Base-by-base conservation (phyloP, 2,888 invertebrate species). In the Himalopsyche anomala region DNA sequence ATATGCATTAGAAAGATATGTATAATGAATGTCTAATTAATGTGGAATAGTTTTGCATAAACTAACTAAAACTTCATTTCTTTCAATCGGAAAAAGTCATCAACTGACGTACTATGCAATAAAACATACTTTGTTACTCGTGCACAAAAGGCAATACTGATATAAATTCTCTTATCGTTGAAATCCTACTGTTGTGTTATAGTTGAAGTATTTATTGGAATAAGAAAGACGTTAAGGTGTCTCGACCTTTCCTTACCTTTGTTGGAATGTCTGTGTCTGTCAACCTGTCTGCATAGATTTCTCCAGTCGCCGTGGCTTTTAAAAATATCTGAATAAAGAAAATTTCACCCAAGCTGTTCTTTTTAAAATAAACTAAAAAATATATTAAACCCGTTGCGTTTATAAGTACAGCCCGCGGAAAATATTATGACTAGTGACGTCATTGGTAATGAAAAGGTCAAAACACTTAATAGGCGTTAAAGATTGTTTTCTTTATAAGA, bases 181-280 rank as follows among this genome's bases (percentile, higher is more conserved):
- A 62, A 11, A 8, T 19, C 62, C 19, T 19, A 9, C 4, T 8
- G 62, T 28, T 19, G 28, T 62, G 62, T 19, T 62, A 62, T 62
- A 19, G 62, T 62, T 62, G 62, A 62, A 19, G 62, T 62, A 62
- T 62, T 62, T 62, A 62, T 62, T 62, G 62, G 28, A 62, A 19
- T 62, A 62, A 62, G 8, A 19, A 62, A 62, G 62, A 62, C 19
- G 19, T 9, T 11, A 28, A 62, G 62, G 62, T 62, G 19, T 62
- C 62, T 62, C 62, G 62, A 62, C 62, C 62, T 62, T 62, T 62
- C 62, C 19, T 28, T 62, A 19, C 62, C 62, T 62, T 62, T 62
- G 62, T 62, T 62, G 62, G 28, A 28, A 62, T 28, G 62, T 62
- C 62, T 62, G n/a, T 19, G 62, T n/a, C 62, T 62, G 62, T 62